Evolutionary conservation across 2,113 vertebrate species (phyloP).

Genomic region (Albula goreensis): DNA sequence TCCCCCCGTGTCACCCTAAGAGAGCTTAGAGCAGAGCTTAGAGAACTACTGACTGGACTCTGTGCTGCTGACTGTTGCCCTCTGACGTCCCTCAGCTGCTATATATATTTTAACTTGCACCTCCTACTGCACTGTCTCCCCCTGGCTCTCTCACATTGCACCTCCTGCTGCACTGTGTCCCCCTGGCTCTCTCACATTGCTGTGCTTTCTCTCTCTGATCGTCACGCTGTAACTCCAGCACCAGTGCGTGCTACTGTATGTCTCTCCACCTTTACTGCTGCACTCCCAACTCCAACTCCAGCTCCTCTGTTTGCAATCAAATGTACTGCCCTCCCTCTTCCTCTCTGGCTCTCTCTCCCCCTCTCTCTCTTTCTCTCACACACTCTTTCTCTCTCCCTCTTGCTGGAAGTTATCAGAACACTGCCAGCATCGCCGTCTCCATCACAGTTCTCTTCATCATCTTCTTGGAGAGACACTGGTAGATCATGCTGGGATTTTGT

Average conservation of each 20-base stretch:
- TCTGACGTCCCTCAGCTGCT: too few relatives aligned
- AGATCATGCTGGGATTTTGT: neutral
- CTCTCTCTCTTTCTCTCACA: neutral
- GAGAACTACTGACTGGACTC: neutral
- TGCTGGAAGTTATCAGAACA: neutral
- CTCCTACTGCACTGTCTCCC: neutral
- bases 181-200: neutral
- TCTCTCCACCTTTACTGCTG: neutral
- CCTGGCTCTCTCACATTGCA: neutral
- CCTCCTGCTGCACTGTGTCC: too few relatives aligned
- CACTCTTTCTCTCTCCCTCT: neutral
- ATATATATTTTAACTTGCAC: too few relatives aligned
- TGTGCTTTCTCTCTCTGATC: neutral
- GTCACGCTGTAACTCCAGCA: neutral
- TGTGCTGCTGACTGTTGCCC: neutral
- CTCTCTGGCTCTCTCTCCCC: neutral
- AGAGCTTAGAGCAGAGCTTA: neutral
- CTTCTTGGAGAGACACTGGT: neutral
- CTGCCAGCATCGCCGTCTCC: neutral
- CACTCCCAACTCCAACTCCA: neutral
- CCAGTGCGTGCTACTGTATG: neutral
- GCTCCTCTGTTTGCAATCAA: neutral
- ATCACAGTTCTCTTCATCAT: too few relatives aligned
- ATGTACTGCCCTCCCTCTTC: neutral
- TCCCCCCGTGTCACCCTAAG: neutral